phyloP scores from a whole-genome alignment of 2,888 invertebrate species.

The Cerceris rybyensis region DNA sequence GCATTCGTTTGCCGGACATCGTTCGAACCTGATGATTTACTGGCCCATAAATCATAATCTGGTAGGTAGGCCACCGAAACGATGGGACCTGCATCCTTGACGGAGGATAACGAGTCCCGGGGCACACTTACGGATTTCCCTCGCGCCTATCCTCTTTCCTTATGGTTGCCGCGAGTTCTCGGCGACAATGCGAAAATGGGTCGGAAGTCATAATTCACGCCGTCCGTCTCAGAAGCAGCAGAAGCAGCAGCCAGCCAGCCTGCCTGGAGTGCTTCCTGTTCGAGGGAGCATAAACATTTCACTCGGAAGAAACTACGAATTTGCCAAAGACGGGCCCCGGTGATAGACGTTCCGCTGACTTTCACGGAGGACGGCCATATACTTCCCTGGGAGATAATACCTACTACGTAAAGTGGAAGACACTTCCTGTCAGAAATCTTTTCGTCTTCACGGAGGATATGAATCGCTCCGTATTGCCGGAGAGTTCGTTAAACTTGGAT shows the following conservation, averaged over 20 bases:
- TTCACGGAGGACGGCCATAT: conserved; percentile 33
- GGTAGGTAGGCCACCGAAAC: conserved; percentile 1
- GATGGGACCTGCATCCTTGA: conserved; percentile 19
- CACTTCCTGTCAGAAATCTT: conserved; percentile 31
- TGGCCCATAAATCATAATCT: conserved; percentile 55
- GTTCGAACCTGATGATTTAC: conserved; percentile 43
- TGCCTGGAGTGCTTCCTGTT: conserved; percentile 39
- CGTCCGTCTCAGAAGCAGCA: conserved; percentile 44
- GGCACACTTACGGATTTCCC: conserved; percentile 17
- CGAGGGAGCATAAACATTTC: conserved; percentile 54
- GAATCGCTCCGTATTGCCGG: background rate
- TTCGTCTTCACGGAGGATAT: conserved; percentile 27
- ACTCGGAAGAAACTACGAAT: conserved; percentile 55
- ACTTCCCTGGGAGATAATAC: conserved; percentile 6
- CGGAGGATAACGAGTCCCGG: conserved; percentile 45
- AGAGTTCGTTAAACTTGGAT: background rate
- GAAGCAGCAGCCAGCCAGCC: conserved; percentile 36
- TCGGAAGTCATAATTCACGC: conserved; percentile 79
- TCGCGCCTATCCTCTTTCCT: background rate
- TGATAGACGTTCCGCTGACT: conserved; percentile 46
- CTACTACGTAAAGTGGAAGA: conserved; percentile 17
- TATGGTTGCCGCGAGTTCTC: conserved; percentile 11
- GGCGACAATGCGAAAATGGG: conserved; percentile 76
- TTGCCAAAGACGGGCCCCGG: conserved; percentile 36
- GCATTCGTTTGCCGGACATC: conserved; percentile 11